Evolutionary conservation across 2,888 invertebrate genomes (phyloP).

Genomic region (Brenthis ino): DNA sequence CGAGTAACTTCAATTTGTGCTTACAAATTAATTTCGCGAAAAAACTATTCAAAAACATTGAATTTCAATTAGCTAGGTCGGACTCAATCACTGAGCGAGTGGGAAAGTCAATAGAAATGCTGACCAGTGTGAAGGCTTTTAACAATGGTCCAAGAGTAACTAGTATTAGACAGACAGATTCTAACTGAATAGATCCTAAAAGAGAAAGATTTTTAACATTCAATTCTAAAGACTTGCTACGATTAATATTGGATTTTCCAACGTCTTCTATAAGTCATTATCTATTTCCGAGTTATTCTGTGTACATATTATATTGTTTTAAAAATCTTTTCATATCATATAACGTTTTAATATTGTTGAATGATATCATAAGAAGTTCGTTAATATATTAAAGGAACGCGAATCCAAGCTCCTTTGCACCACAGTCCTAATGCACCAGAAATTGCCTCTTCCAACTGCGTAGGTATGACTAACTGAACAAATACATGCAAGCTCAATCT

Average conservation of each 20-base stretch:
- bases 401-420: slow-evolving; percentile 10
- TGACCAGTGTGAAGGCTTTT: slow-evolving; percentile 36
- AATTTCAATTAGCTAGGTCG: slow-evolving; percentile 40
- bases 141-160: slow-evolving; percentile 35
- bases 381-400: background rate
- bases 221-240: background rate
- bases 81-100: slow-evolving; percentile 37
- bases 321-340: too few species aligned
- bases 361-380: background rate
- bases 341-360: too few species aligned
- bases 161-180: slow-evolving; percentile 13
- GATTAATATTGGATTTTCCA: background rate
- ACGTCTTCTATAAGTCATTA: too few species aligned
- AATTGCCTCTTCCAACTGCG: slow-evolving; percentile 32
- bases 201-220: slow-evolving; percentile 1
- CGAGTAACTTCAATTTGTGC: slow-evolving; percentile 16
- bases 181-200: slow-evolving; percentile 7
- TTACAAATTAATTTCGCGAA: slow-evolving; percentile 30
- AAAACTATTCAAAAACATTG: slow-evolving; percentile 37
- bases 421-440: slow-evolving; percentile 31
- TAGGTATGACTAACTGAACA: slow-evolving; percentile 34
- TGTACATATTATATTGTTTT: too few species aligned
- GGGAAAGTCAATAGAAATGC: slow-evolving; percentile 41
- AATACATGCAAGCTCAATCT: slow-evolving; percentile 27
- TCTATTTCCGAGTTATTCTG: too few species aligned